Evolutionary conservation across 2,113 vertebrate species (phyloP), one percentile per base, ranked within the genome.

Genomic region (Dicrurus megarhynchus): DNA sequence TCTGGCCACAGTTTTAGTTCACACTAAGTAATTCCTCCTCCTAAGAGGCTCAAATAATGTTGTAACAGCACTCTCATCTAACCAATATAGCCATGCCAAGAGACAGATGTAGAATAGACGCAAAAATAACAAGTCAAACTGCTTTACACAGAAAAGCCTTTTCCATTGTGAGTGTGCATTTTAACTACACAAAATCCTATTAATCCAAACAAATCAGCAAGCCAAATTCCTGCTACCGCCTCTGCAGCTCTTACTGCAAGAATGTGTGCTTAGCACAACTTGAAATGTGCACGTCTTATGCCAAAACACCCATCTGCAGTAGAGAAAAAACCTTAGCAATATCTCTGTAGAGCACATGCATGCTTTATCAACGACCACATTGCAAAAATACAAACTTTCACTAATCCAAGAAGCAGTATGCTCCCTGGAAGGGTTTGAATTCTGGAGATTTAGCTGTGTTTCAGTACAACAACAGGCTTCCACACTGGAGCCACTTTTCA

Each of bases 141-240:
- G 83, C 76, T 90, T 90, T 86, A 85, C 68, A 85, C 23, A 86
- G 70, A 90, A 88, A 32, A 92, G 47, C 68, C 35, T 74, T 74
- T 93, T 84, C 37, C 52, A 70, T 67, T 80, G 55, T 74, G 63
- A 94, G 79, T 57, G 78, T 86, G 73, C 92, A 63, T 87, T 89
- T 94, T 91, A 90, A 84, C 90, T 77, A 65, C 23, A 33, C 35
- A 5, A 94, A 96, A 96, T 65, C 55, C 63, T 77, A 93, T 84
- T 94, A 94, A 94, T 86, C 63, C 71, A 92, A 97, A 94, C 71
- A 96, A 93, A 92, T 80, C 63, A 77, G 92, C 76, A 94, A 94
- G 92, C 92, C 88, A 90, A 95, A 92, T 90, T 91, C 75, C 85
- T 92, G 88, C 75, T 94, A 94, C 95, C 30, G 59, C 94, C 90